Conservation (phyloP, 2,888 invertebrate species). For the Acanthococcus lagerstroemiae region DNA sequence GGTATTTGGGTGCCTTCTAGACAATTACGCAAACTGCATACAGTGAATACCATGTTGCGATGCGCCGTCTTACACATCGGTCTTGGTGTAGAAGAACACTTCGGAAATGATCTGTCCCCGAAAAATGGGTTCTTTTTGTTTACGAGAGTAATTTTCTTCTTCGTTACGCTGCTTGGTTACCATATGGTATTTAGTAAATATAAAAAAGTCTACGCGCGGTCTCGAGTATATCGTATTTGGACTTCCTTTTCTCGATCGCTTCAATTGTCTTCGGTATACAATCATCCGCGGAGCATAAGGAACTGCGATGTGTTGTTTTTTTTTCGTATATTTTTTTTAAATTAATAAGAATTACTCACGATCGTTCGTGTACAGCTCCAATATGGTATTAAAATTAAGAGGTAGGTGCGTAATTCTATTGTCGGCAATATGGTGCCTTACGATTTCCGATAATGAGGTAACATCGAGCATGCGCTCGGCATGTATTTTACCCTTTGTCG, state of each 20-base stretch:
- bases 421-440: constrained; percentile 22
- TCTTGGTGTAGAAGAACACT: neutral
- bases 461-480: too few species aligned
- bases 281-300: neutral
- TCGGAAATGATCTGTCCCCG: constrained; percentile 11
- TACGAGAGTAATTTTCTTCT: constrained; percentile 30
- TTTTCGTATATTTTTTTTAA: too few species aligned
- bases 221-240: constrained; percentile 16
- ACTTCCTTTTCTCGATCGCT: constrained; percentile 17
- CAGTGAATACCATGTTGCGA: too few species aligned
- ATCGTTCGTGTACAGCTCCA: constrained; percentile 10
- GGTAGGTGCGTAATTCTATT: constrained; percentile 7
- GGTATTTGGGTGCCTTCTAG: too few species aligned
- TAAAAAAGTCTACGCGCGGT: neutral
- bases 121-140: constrained; percentile 28
- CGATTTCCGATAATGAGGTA: neutral
- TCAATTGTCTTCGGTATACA: constrained; percentile 14
- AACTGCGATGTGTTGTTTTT: neutral
- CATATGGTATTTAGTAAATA: constrained; percentile 24
- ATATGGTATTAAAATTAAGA: constrained; percentile 28
- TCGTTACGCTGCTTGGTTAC: constrained; percentile 29
- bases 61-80: neutral
- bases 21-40: neutral
- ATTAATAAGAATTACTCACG: constrained; percentile 18
- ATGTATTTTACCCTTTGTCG: too few species aligned